Evolutionary conservation across 2,888 invertebrate genomes (phyloP), one percentile per base, ranked within the genome.

Genomic region (Cremastinae sp.): DNA sequence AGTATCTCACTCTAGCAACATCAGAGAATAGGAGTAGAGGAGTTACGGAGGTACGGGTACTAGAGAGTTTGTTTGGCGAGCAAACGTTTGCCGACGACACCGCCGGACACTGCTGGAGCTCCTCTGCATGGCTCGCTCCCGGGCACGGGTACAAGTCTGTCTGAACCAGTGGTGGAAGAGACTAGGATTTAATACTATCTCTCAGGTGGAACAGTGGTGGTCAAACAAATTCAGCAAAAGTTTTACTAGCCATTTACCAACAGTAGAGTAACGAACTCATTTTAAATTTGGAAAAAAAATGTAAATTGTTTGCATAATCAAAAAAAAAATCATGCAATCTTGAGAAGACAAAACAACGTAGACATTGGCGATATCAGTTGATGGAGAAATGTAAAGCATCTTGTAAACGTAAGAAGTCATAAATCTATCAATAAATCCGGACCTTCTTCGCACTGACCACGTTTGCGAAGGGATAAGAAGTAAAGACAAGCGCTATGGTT

Each of bases 1-100:
- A 83, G 82, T 85, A 82, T 81, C 82, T 82, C 81, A 80, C 80
- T 82, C 82, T 78, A 79, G 84, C 54, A 78, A 82, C 72, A 81
- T 82, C 80, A 75, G 79, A 74, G 77, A 54, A 68, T 68, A 75
- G 58, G 18, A 73, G 74, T 49, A 66, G 51, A 74, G 61, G 47
- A 69, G 53, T 56, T 66, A 62, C 53, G 70, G 80, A 62, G 72
- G 72, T 65, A 76, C 74, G 79, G 83, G 79, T 82, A 85, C 87
- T 84, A 81, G 84, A 87, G 87, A 87, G 87, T 88, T 89, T 89
- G 89, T 89, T 89, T 89, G 88, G 85, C 85, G 86, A 87, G 88
- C 85, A 89, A 89, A 89, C 89, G 89, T 89, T 89, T 89, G 89
- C 87, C 86, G 85, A 88, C 88, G 89, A 89, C 89, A 89, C 89